Percentiles rank a stretch among this genome's conserved stretches.
phyloP scores from a whole-genome alignment of 2,797 vertebrate species.

The Schizothorax lantsangensis region DNA sequence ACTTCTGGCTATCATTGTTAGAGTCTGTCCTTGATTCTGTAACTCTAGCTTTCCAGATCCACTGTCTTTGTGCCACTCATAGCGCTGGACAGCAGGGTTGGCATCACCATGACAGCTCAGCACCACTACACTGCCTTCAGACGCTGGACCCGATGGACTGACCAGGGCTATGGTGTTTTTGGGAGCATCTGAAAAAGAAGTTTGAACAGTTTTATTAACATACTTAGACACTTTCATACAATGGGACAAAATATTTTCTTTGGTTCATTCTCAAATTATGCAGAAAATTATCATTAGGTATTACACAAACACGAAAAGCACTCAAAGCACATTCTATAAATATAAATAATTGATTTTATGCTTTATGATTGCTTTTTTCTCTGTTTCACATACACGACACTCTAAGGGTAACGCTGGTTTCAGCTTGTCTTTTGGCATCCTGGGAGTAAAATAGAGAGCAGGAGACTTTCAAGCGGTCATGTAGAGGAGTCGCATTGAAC shows the following conservation, averaged over 20 bases:
- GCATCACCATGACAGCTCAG: slow-evolving; percentile 58
- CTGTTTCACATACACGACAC: slow-evolving; percentile 36
- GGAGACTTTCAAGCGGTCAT: slow-evolving; percentile 10
- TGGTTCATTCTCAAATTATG: background rate
- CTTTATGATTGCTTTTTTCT: background rate
- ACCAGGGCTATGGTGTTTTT: background rate
- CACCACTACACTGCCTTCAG: slow-evolving; percentile 20
- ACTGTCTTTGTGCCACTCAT: slow-evolving; percentile 54
- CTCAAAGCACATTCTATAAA: background rate
- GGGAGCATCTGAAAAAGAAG: slow-evolving; percentile 53
- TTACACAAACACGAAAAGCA: background rate
- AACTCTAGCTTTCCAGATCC: slow-evolving; percentile 1
- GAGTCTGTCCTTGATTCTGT: background rate
- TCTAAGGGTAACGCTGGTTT: slow-evolving; percentile 11
- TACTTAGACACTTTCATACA: background rate
- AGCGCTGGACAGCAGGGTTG: slow-evolving; percentile 53
- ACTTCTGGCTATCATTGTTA: slow-evolving; percentile 22
- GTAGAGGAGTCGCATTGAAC: slow-evolving; percentile 7
- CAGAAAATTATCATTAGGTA: background rate
- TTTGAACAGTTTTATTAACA: background rate
- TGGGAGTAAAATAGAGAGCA: slow-evolving; percentile 26
- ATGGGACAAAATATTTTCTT: background rate
- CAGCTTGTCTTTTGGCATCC: too few species aligned
- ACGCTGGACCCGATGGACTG: background rate
- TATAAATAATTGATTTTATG: background rate